Conservation (phyloP, 2,888 invertebrate species). For the Cistogaster globosa region DNA sequence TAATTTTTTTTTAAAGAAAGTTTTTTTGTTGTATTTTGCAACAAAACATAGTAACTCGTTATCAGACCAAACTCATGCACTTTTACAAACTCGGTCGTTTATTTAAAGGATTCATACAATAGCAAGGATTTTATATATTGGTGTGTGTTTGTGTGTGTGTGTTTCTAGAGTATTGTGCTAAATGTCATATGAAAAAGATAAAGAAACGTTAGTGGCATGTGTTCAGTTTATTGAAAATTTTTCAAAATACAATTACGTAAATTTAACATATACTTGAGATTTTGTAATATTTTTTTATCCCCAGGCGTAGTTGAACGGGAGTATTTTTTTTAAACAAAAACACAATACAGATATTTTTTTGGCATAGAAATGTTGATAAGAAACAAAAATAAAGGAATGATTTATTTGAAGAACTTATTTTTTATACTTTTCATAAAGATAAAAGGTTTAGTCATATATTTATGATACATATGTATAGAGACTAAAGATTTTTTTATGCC, state of each 20-base stretch:
- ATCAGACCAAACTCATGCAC: slow-evolving; percentile 39
- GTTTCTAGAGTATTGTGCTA: slow-evolving; percentile 12
- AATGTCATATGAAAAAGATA: slow-evolving; percentile 51
- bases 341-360: neutral
- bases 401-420: no score
- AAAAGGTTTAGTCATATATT: no score
- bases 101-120: slow-evolving; percentile 16
- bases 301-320: slow-evolving; percentile 31
- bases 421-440: neutral
- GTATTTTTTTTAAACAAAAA: neutral
- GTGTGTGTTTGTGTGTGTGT: neutral
- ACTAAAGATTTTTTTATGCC: no score
- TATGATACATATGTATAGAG: no score
- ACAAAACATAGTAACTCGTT: slow-evolving; percentile 43
- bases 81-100: slow-evolving; percentile 9
- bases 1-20: neutral
- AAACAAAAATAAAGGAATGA: no score
- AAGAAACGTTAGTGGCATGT: slow-evolving; percentile 56
- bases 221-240: slow-evolving; percentile 57
- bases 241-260: slow-evolving; percentile 27
- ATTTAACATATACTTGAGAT: slow-evolving; percentile 30
- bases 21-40: neutral
- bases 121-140: slow-evolving; percentile 4
- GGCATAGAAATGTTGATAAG: neutral
- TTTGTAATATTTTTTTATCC: slow-evolving; percentile 26